A percentile compares a stretch with the other conserved stretches of the same genome.
These are phyloP conservation scores for Spheniscus humboldti DNA, from an alignment of 2,797 vertebrate genomes.

Conservation along the genomic window DNA sequence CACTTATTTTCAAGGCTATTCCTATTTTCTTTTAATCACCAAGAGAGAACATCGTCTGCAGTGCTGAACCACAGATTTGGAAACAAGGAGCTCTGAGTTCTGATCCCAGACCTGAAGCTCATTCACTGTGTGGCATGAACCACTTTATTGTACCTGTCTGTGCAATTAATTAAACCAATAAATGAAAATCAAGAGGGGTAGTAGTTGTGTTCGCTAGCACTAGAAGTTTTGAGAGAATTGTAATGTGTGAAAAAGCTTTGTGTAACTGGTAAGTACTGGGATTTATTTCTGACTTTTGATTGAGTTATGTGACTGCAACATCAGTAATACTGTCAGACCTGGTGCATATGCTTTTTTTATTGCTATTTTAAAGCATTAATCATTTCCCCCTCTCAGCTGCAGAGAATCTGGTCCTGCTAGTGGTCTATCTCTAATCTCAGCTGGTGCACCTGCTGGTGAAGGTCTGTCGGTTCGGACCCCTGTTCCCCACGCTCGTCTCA, in stretches of 20 bases:
- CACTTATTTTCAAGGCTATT: not conserved
- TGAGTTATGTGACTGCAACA: not conserved
- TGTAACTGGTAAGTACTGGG: not conserved
- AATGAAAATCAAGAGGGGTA: rapidly evolving
- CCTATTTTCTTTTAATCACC: not conserved
- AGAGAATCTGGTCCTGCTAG: constrained; percentile 56
- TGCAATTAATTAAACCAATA: not conserved
- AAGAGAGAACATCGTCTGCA: not conserved
- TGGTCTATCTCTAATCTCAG: constrained; percentile 39
- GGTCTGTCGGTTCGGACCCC: not conserved
- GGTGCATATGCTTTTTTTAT: not conserved
- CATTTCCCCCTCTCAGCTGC: constrained; percentile 27
- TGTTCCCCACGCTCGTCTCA: not conserved
- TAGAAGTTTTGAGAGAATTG: not conserved
- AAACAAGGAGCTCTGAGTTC: not conserved
- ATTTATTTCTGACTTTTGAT: not conserved
- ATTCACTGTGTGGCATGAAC: not conserved
- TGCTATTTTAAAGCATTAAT: not conserved
- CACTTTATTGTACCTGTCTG: not conserved
- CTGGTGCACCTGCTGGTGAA: constrained; percentile 20
- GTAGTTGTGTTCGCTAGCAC: too few species aligned
- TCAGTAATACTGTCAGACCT: not conserved
- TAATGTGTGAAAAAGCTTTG: not conserved
- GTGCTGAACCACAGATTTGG: not conserved
- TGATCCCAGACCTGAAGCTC: not conserved